Conservation (phyloP, 2,797 vertebrate genomes). For the Poeciliopsis turneri region DNA sequence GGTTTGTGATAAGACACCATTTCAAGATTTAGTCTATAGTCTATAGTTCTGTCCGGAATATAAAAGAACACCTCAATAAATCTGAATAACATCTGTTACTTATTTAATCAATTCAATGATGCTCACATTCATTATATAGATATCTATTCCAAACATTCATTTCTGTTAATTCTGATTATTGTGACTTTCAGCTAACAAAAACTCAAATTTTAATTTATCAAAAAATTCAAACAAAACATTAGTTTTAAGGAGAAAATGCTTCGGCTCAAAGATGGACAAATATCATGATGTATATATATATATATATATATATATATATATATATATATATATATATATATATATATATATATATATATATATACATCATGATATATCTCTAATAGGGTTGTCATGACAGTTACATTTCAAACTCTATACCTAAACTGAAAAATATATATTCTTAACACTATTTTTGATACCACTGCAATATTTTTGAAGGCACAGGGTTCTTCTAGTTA, state of each 20-base stretch:
- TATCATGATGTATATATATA: no score
- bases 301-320: no score
- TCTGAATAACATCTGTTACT: background rate
- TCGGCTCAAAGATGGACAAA: background rate
- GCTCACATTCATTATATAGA: background rate
- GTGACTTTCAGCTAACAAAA: background rate
- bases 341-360: no score
- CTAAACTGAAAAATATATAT: background rate
- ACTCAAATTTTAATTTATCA: background rate
- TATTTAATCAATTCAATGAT: background rate
- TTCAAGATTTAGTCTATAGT: background rate
- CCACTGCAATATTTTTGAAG: background rate
- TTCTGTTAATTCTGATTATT: background rate
- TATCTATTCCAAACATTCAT: background rate
- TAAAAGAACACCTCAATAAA: background rate
- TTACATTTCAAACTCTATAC: background rate
- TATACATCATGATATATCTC: background rate
- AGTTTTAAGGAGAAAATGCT: background rate
- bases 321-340: no score
- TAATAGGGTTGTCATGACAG: background rate
- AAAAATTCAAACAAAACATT: background rate
- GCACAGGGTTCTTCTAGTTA: background rate
- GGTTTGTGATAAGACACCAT: background rate
- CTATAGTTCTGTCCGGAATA: background rate
- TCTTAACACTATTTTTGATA: background rate